Evolutionary conservation across 2,113 vertebrate species (phyloP).

Genomic region (Platysternon megacephalum): DNA sequence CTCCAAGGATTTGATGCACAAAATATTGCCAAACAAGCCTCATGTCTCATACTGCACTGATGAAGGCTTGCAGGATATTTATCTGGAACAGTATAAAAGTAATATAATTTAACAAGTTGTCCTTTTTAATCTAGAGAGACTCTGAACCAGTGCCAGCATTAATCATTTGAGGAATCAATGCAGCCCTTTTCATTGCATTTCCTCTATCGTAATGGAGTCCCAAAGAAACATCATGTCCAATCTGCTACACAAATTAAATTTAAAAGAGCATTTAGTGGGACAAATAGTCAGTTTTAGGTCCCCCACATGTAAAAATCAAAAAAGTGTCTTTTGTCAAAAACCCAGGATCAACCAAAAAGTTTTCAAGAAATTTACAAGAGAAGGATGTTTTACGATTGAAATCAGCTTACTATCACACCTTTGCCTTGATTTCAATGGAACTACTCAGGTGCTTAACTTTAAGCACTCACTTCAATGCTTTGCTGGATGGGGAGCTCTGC

Average conservation of each 20-base stretch:
- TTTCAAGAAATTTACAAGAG: neutral
- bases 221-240: neutral
- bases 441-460: slow-evolving; percentile 30
- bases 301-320: neutral
- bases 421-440: neutral
- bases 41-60: neutral
- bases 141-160: slow-evolving; percentile 26
- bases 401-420: neutral
- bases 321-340: neutral
- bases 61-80: neutral
- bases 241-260: neutral
- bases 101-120: slow-evolving; percentile 8
- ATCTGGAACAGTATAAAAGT: neutral
- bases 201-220: neutral
- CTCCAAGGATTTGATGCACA: neutral
- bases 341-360: neutral
- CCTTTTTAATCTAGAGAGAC: slow-evolving; percentile 31
- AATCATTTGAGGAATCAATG: neutral
- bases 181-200: neutral
- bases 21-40: neutral
- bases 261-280: neutral
- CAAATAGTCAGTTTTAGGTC: neutral
- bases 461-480: accelerated
- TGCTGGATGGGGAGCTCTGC: neutral
- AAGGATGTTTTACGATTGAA: neutral